Base-by-base conservation (phyloP, 2,888 invertebrate genomes). In the Melanargia galathea region DNA sequence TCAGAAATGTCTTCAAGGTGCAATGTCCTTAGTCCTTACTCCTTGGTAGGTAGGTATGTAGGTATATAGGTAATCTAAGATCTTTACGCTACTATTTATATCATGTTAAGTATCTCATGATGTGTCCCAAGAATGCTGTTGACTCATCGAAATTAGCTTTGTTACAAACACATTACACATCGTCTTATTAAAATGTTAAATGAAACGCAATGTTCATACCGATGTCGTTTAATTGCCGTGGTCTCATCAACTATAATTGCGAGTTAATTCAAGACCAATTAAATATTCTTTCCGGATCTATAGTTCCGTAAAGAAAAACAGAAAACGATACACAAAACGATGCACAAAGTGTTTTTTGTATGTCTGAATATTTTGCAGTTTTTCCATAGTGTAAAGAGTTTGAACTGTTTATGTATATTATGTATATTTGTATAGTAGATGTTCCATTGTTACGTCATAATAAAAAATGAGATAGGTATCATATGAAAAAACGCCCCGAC, bases 161-260 rank as follows among this genome's bases (percentile, higher is more conserved):
- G 48, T 55, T 51, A 48, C 62, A 59, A 62, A 58, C 48, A 49
- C 48, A 54, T 62, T 58, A 58, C 38, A 54, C 58, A 38, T 58
- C 58, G 38, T 58, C 52, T 58, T 35, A 59, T 65, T 58, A 65
- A 57, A 58, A 65, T 65, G 49, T 33, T 59, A 57, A 62, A 57
- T 57, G 51, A 60, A 60, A 57, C 51, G 45, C 57, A 33, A 51
- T 38, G 51, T 40, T 46, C 49, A 49, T 59, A 49, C 7, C 16
- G 26, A 55, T 48, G 43, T 64, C 30, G 43, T 55, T 49, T 16
- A 4, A 54, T 5, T 22, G 52, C 46, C 7, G 20, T 20, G 30
- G 30, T 2, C 2, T 48, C 24, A 0, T 11, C 48, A 22, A 22
- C 22, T 24, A 13, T 48, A 11, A 16, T 40, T 40, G 16, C 7